Conservation (phyloP, 1,140 invertebrate genomes). For the Drosophila ananassae region DNA sequence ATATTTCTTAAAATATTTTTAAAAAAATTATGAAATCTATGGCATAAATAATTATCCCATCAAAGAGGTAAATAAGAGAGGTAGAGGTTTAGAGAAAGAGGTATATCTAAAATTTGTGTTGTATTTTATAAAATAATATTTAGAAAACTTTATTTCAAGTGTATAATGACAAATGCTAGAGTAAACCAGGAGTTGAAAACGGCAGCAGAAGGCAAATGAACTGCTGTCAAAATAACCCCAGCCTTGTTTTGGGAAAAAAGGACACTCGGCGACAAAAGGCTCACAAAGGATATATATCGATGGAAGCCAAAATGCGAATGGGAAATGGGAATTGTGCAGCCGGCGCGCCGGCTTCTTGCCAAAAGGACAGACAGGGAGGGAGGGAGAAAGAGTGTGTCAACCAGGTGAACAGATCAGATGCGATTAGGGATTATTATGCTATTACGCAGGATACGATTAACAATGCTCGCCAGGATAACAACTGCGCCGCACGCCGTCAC, state of each 20-base stretch:
- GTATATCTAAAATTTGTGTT: too few relatives aligned
- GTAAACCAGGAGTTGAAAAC: slow-evolving; percentile 26
- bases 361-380: slow-evolving; percentile 3
- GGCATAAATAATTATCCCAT: too few relatives aligned
- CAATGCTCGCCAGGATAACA: slow-evolving; percentile 69
- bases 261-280: slow-evolving; percentile 54
- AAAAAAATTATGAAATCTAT: too few relatives aligned
- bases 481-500: slow-evolving; percentile 77
- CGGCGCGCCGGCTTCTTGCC: slow-evolving; percentile 30
- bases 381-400: slow-evolving; percentile 45
- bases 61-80: too few relatives aligned
- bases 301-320: slow-evolving; percentile 45
- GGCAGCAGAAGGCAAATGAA: slow-evolving; percentile 76
- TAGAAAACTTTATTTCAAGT: neutral
- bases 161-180: slow-evolving; percentile 54
- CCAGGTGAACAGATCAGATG: slow-evolving; percentile 82
- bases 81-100: too few relatives aligned
- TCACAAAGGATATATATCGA: slow-evolving; percentile 67
- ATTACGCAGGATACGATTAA: slow-evolving; percentile 82
- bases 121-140: too few relatives aligned
- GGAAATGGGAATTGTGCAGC: slow-evolving; percentile 66
- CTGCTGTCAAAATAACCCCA: slow-evolving; percentile 81
- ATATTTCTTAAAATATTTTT: too few relatives aligned
- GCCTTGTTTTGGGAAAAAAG: slow-evolving; percentile 44
- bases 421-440: slow-evolving; percentile 83